A percentile compares a stretch with the other conserved stretches of the same genome.
Evolutionary conservation across 2,113 vertebrate genomes (phyloP).

Genomic region (Marmota flaviventris): DNA sequence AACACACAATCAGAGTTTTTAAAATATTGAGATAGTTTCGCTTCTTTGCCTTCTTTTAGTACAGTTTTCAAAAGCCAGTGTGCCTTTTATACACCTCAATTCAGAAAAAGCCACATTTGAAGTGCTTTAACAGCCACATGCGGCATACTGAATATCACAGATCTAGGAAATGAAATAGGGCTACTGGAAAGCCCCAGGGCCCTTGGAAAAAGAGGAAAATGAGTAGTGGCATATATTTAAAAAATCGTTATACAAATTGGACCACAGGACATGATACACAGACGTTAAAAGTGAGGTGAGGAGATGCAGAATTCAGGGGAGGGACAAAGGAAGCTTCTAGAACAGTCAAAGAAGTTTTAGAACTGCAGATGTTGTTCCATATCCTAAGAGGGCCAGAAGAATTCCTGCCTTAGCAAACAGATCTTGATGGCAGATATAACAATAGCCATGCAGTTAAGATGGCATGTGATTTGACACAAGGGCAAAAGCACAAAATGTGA

Average conservation of each 20-base stretch:
- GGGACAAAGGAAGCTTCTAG: neutral
- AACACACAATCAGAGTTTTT: neutral
- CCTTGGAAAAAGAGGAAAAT: neutral
- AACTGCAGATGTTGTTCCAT: neutral
- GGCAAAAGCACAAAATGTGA: neutral
- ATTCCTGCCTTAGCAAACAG: neutral
- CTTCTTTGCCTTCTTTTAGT: neutral
- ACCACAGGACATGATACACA: neutral
- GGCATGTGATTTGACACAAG: neutral
- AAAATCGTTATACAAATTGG: neutral
- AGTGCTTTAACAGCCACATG: neutral
- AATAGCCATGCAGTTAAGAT: neutral
- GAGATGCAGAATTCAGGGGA: neutral
- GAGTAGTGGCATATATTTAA: neutral
- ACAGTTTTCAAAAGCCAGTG: neutral
- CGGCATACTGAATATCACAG: neutral
- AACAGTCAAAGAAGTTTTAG: neutral
- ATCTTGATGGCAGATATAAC: neutral
- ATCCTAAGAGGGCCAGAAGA: neutral
- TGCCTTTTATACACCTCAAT: neutral
- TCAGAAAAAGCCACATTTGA: neutral
- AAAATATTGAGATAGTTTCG: neutral
- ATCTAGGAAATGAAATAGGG: neutral
- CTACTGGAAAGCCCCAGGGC: neutral
- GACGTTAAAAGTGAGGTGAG: neutral